phyloP scores from a whole-genome alignment of 2,113 vertebrate genomes.

The Gopherus evgoodei region DNA sequence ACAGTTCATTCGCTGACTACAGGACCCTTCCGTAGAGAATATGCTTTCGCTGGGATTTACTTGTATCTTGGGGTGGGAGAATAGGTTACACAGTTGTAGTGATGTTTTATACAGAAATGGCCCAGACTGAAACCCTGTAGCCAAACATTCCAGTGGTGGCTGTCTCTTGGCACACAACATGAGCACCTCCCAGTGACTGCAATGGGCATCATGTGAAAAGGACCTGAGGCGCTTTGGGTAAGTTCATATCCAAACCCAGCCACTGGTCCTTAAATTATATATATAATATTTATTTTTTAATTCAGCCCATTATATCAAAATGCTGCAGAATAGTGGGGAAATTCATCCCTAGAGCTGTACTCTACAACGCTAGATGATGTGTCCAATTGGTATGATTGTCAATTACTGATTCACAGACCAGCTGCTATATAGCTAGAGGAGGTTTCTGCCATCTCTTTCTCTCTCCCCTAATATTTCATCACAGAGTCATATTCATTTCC shows the following conservation, averaged over 20 bases:
- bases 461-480: background rate
- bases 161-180: background rate
- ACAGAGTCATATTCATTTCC: background rate
- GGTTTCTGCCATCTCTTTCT: background rate
- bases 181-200: background rate
- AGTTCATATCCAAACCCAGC: rapidly evolving
- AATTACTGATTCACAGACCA: background rate
- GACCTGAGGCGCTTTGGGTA: background rate
- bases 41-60: background rate
- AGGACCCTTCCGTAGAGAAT: background rate
- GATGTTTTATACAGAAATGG: too few relatives aligned
- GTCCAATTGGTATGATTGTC: background rate
- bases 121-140: too few relatives aligned
- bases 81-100: background rate
- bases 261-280: background rate
- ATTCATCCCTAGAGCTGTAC: background rate
- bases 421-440: background rate
- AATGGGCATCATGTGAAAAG: background rate
- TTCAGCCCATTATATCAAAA: background rate
- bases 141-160: too few relatives aligned
- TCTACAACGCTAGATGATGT: background rate
- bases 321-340: background rate
- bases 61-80: background rate
- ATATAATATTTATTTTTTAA: too few relatives aligned
- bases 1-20: background rate